These are phyloP conservation scores for Megalops cyprinoides DNA, from an alignment of 2,797 vertebrate genomes.

Conservation along the genomic window DNA sequence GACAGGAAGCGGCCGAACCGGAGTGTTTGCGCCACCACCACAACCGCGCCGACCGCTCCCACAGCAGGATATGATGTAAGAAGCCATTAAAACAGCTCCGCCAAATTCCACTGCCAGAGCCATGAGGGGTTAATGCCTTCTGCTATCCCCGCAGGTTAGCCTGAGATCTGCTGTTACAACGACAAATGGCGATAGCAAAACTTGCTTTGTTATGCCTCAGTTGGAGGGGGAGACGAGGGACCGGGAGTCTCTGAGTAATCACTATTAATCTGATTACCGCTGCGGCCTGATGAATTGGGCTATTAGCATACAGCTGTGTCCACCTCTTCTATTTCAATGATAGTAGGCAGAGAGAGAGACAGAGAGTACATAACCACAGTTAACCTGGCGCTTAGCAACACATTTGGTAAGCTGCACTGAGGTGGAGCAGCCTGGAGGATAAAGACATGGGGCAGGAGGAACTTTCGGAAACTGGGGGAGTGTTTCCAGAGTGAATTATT, in stretches of 20 bases:
- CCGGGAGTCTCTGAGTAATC: constrained; percentile 12
- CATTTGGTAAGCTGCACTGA: no score
- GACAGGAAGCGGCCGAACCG: no score
- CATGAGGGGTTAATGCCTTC: background rate
- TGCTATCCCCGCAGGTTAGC: background rate
- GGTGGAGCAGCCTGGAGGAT: no score
- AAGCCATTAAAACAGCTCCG: background rate
- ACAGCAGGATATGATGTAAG: background rate
- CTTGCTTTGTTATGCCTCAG: background rate
- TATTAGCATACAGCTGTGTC: background rate
- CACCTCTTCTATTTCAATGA: background rate
- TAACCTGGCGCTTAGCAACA: background rate
- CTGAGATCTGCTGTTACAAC: background rate
- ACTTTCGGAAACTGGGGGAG: background rate
- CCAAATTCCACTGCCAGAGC: background rate
- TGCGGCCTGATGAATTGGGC: background rate
- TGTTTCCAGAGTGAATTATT: background rate
- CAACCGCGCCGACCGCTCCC: background rate
- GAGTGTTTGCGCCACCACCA: no score
- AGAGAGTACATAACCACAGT: background rate
- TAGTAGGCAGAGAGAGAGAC: background rate
- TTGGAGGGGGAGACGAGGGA: background rate
- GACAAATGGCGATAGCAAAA: background rate
- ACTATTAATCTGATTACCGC: constrained; percentile 3
- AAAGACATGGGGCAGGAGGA: no score